Conservation (phyloP, 2,113 vertebrate genomes). For the Opisthocomus hoazin region DNA sequence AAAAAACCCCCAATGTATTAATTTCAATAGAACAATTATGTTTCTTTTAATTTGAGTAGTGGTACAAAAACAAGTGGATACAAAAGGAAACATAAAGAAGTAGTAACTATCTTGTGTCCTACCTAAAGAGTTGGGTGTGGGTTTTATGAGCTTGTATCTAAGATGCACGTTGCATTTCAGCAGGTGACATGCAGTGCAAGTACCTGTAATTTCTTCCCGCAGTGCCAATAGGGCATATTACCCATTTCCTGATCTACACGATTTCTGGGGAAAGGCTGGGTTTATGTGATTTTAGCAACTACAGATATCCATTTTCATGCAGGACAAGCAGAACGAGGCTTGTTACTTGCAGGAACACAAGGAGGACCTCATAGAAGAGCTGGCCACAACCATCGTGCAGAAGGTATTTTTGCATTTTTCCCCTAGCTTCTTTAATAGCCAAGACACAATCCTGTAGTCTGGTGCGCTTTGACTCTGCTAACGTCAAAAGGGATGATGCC, state of each 20-base stretch:
- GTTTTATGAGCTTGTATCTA: not conserved
- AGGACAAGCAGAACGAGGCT: slow-evolving; percentile 98
- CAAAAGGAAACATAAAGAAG: not conserved
- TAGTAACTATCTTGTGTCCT: not conserved
- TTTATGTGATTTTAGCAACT: not conserved
- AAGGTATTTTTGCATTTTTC: slow-evolving; percentile 76
- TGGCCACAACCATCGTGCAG: slow-evolving; percentile 92
- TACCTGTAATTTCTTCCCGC: not conserved
- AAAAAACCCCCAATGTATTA: not conserved
- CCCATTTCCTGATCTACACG: not conserved
- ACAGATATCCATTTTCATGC: not conserved
- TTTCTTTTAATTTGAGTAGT: not conserved
- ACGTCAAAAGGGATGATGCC: not conserved
- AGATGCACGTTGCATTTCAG: not conserved
- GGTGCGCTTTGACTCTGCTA: not conserved
- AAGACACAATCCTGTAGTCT: not conserved
- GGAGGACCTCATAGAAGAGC: slow-evolving; percentile 94
- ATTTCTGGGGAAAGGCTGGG: not conserved
- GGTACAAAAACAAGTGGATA: not conserved
- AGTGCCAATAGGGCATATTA: not conserved
- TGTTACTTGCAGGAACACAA: slow-evolving; percentile 92
- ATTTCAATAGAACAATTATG: not conserved
- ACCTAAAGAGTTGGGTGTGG: not conserved
- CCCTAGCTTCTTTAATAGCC: not conserved
- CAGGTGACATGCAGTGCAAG: not conserved